Evolutionary conservation across 2,888 invertebrate species (phyloP), one percentile per base, ranked within the genome.

Genomic region (Apodemia duryi): DNA sequence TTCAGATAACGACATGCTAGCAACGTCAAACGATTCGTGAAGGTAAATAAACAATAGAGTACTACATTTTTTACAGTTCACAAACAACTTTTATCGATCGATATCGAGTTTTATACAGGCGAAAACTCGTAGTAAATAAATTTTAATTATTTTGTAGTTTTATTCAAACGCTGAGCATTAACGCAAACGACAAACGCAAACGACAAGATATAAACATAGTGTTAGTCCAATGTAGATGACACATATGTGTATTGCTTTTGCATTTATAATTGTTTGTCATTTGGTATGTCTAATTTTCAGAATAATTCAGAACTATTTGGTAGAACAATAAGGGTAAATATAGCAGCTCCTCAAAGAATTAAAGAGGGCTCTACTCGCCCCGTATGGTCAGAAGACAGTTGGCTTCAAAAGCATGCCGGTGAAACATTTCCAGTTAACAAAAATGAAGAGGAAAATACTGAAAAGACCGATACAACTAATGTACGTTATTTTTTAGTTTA

Each of bases 301-400:
- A 98, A 99, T 91, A 99, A 99, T 83, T 97, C 98, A 0, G 99
- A 99, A 86, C 91, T 99, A 52, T 99, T 98, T 93, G 99, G 99
- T 0, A 94, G 98, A 71, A 99, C 99, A 49, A 96, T 99, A 73
- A 93, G 98, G 74, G 98, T 98, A 0, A 99, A 99, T 84, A 94
- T 99, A 72, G 99, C 99, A 3, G 98, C 98, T 75, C 99, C 99
- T 3, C 98, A 98, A 83, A 95, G 97, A 74, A 96, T 98, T 65
- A 98, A 98, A 83, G 99, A 99, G 91, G 98, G 98, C 35, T 98
- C 97, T 10, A 96, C 97, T 0, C 94, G 97, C 70, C 97, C 98
- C 2, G 98, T 99, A 2, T 99, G 99, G 99, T 97, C 98, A 0
- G 99, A 99, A 81, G 99, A 99, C 83, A 94, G 95, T 63, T 99